Evolutionary conservation across 2,113 vertebrate genomes (phyloP).

Genomic region (Dryoscopus gambensis): DNA sequence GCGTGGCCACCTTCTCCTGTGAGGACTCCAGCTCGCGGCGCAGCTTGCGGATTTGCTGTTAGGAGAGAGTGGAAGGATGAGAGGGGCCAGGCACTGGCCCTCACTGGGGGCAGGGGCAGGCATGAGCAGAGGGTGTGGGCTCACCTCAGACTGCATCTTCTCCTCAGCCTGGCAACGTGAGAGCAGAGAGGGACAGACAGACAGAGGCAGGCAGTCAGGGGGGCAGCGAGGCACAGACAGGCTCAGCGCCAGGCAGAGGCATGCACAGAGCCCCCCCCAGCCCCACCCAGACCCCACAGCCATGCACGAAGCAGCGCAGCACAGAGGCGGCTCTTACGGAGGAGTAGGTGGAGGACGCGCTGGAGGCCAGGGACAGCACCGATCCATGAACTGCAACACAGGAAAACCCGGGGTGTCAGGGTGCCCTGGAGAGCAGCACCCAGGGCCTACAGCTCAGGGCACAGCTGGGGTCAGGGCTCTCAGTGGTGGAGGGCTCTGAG

Average conservation of each 20-base stretch:
- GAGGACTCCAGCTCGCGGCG: conserved; percentile 92
- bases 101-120: background rate
- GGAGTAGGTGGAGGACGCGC: conserved; percentile 91
- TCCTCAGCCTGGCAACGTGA: conserved; percentile 87
- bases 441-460: background rate
- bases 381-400: conserved; percentile 90
- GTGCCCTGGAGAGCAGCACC: background rate
- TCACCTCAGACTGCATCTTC: conserved; percentile 96
- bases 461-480: background rate
- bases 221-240: conserved; percentile 15
- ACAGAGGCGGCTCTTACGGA: conserved; percentile 80
- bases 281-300: background rate
- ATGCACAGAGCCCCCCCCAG: conserved; percentile 16
- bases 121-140: background rate
- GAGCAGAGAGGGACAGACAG: conserved; percentile 73
- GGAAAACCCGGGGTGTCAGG: conserved; percentile 4
- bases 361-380: conserved; percentile 91
- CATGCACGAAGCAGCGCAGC: background rate
- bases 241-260: background rate
- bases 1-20: conserved; percentile 91
- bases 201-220: conserved; percentile 69
- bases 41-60: conserved; percentile 93
- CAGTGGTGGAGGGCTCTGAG: background rate
- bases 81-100: background rate
- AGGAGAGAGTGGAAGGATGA: background rate